phyloP scores from a whole-genome alignment of 1,140 invertebrate genomes.

The Aphelinus atriplicis region DNA sequence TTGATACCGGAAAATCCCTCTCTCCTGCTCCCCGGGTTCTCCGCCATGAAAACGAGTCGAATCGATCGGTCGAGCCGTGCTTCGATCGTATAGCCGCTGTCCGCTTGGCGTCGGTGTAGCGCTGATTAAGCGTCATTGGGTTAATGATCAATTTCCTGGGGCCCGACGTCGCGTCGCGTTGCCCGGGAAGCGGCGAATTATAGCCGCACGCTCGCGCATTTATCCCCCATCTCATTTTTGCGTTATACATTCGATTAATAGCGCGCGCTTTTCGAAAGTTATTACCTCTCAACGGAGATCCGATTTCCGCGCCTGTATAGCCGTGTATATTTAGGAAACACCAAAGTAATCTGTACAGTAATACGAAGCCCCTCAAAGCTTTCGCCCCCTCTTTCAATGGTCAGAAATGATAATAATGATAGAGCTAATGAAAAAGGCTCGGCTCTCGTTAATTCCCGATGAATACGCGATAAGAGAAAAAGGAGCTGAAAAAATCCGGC shows the following conservation, averaged over 20 bases:
- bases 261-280: too few species aligned
- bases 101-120: background rate
- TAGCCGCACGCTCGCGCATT: background rate
- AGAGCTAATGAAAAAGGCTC: constrained; percentile 16
- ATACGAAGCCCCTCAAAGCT: too few species aligned
- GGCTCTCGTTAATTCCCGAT: constrained; percentile 20
- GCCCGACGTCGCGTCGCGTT: background rate
- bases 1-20: constrained; percentile 23
- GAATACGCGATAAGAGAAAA: background rate
- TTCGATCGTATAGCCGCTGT: too few species aligned
- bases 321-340: too few species aligned
- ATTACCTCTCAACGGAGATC: too few species aligned
- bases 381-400: background rate
- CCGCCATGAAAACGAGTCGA: too few species aligned
- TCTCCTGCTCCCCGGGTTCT: background rate
- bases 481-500: constrained; percentile 7
- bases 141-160: constrained; percentile 9
- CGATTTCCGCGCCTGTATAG: too few species aligned
- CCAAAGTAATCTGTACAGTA: too few species aligned
- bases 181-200: background rate
- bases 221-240: background rate
- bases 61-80: too few species aligned
- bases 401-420: constrained; percentile 8
- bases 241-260: background rate
- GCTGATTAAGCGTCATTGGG: constrained; percentile 13